Conservation (phyloP, 2,113 vertebrate species). For the Boulengeromyrus knoepffleri region DNA sequence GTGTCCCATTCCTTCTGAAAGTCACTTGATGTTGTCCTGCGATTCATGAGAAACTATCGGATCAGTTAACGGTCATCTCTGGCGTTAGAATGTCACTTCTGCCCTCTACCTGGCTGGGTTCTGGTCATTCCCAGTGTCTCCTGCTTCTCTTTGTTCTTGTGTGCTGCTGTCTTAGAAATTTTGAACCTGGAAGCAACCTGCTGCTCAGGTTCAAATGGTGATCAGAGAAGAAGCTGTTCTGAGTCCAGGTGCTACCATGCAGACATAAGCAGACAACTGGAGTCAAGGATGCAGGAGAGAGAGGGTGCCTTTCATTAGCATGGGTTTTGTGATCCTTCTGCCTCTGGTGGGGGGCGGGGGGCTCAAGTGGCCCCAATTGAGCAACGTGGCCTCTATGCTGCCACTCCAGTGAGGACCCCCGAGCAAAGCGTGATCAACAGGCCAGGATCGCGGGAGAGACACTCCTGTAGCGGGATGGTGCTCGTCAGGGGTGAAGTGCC, state of each 20-base stretch:
- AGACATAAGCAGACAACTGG: conserved; percentile 10
- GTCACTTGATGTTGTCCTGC: too few species aligned
- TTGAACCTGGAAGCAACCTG: too few species aligned
- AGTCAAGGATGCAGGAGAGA: conserved; percentile 62
- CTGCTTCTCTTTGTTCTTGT: too few species aligned
- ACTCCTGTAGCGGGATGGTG: conserved; percentile 40
- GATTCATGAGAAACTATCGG: too few species aligned
- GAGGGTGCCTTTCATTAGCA: conserved; percentile 64
- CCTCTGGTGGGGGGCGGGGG: conserved; percentile 12
- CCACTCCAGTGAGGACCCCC: conserved; percentile 35
- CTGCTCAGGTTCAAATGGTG: background rate
- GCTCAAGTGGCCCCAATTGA: conserved; percentile 64
- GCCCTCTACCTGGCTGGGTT: too few species aligned
- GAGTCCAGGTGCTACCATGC: background rate
- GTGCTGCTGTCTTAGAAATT: too few species aligned
- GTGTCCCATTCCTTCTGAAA: too few species aligned
- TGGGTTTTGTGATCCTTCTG: conserved; percentile 61
- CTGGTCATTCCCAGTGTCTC: too few species aligned
- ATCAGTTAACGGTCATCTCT: too few species aligned
- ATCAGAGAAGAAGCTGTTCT: background rate
- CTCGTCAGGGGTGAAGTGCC: conserved; percentile 40
- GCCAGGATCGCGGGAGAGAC: conserved; percentile 48
- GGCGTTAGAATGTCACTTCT: too few species aligned
- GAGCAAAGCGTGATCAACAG: conserved; percentile 64
- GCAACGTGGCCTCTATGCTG: conserved; percentile 53